Conservation (phyloP, 1,140 invertebrate genomes). For the Nebria ingens region DNA sequence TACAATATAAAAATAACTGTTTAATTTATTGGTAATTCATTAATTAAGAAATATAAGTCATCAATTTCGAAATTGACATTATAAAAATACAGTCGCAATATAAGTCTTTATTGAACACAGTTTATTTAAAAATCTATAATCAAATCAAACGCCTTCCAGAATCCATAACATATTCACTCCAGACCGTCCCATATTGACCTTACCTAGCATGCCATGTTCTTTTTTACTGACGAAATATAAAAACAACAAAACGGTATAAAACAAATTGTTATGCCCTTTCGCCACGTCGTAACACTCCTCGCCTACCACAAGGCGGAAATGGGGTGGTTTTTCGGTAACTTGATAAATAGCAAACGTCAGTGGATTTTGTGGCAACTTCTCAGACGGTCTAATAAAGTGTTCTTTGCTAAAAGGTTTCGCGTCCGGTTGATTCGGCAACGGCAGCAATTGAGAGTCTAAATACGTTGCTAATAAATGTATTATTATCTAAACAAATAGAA, state of each 20-base stretch:
- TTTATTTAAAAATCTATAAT: too few species aligned
- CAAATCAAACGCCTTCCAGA: too few species aligned
- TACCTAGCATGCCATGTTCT: slow-evolving; percentile 65
- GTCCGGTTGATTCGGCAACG: slow-evolving; percentile 62
- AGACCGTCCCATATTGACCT: slow-evolving; percentile 65
- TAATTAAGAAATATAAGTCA: too few species aligned
- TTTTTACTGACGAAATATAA: slow-evolving; percentile 62
- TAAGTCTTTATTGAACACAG: too few species aligned
- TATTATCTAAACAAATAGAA: slow-evolving; percentile 49
- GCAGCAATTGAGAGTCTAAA: slow-evolving; percentile 67
- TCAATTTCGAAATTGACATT: too few species aligned
- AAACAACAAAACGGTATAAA: slow-evolving; percentile 69
- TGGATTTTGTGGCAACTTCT: slow-evolving; percentile 38
- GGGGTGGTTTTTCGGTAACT: slow-evolving; percentile 53
- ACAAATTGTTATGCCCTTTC: slow-evolving; percentile 73
- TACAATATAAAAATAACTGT: too few species aligned
- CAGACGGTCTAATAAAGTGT: slow-evolving; percentile 46
- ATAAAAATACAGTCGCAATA: too few species aligned
- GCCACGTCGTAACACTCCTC: slow-evolving; percentile 52
- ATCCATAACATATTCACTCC: slow-evolving; percentile 73
- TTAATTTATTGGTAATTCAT: too few species aligned
- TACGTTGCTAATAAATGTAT: slow-evolving; percentile 74
- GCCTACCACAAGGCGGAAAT: slow-evolving; percentile 56
- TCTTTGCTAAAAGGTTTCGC: slow-evolving; percentile 57
- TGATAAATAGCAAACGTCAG: slow-evolving; percentile 44